Conservation (phyloP, 1,140 invertebrate genomes). For the Colletes gigas region DNA sequence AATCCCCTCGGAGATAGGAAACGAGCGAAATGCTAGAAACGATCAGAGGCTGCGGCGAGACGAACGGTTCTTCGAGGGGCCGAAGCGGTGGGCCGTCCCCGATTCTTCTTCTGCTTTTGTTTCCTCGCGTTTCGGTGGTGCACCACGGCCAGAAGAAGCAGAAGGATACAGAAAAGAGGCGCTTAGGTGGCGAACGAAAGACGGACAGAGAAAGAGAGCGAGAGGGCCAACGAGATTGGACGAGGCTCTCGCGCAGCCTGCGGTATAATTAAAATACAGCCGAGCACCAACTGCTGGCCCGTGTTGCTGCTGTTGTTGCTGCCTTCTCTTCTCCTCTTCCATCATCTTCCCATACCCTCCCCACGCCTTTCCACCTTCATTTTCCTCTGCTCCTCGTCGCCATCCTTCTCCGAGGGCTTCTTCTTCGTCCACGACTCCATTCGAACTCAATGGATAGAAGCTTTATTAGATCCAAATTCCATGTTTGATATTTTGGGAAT, state of each 20-base stretch:
- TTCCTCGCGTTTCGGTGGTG: constrained; percentile 72
- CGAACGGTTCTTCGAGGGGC: constrained; percentile 68
- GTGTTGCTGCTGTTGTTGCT: constrained; percentile 59
- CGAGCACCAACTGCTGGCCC: constrained; percentile 73
- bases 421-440: constrained; percentile 15
- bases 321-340: constrained; percentile 56
- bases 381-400: constrained; percentile 36
- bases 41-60: constrained; percentile 66
- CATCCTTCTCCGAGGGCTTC: constrained; percentile 29
- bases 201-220: constrained; percentile 41
- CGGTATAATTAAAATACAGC: constrained; percentile 75
- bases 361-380: constrained; percentile 38
- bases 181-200: constrained; percentile 43
- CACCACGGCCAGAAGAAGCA: constrained; percentile 48
- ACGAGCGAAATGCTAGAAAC: constrained; percentile 47
- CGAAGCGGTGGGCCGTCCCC: constrained; percentile 72
- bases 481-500: no score
- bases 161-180: constrained; percentile 32
- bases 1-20: constrained; percentile 3
- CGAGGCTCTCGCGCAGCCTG: constrained; percentile 62
- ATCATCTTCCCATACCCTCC: constrained; percentile 57
- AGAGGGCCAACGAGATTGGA: constrained; percentile 66
- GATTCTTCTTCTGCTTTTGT: constrained; percentile 67
- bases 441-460: constrained; percentile 40
- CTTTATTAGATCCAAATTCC: no score